Evolutionary conservation across 2,888 invertebrate genomes (phyloP).

Genomic region (Mythimna albipuncta): DNA sequence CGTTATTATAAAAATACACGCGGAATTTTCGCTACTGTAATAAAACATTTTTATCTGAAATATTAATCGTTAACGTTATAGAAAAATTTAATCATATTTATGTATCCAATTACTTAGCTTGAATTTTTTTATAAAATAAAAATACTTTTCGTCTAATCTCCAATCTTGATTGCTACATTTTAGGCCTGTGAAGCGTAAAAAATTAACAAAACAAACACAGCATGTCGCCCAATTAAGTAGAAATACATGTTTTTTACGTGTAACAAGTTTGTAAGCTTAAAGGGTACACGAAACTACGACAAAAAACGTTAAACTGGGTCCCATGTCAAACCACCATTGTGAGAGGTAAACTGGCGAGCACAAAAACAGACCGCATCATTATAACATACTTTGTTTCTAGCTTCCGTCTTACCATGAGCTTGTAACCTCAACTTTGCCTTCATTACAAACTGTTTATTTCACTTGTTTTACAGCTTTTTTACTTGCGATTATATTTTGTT

Average conservation of each 20-base stretch:
- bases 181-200: constrained; percentile 54
- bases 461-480: constrained; percentile 63
- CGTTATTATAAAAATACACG: background rate
- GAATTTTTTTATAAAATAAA: constrained; percentile 26
- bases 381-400: constrained; percentile 59
- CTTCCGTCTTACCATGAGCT: constrained; percentile 57
- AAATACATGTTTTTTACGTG: constrained; percentile 53
- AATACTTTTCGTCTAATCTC: constrained; percentile 27
- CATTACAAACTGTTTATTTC: constrained; percentile 63
- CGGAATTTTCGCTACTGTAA: constrained; percentile 1
- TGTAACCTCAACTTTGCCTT: constrained; percentile 54
- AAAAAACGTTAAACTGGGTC: constrained; percentile 55
- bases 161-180: constrained; percentile 57
- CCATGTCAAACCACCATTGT: constrained; percentile 64
- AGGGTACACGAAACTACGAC: constrained; percentile 51
- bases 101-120: constrained; percentile 39
- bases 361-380: constrained; percentile 64
- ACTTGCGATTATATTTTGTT: constrained; percentile 51
- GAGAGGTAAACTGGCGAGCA: constrained; percentile 29
- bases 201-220: constrained; percentile 63
- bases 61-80: constrained; percentile 13
- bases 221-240: constrained; percentile 63
- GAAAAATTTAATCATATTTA: constrained; percentile 28
- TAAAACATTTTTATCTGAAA: constrained; percentile 18
- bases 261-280: constrained; percentile 55